Base-by-base conservation (phyloP, 2,113 vertebrate species). In the Chaenocephalus aceratus region DNA sequence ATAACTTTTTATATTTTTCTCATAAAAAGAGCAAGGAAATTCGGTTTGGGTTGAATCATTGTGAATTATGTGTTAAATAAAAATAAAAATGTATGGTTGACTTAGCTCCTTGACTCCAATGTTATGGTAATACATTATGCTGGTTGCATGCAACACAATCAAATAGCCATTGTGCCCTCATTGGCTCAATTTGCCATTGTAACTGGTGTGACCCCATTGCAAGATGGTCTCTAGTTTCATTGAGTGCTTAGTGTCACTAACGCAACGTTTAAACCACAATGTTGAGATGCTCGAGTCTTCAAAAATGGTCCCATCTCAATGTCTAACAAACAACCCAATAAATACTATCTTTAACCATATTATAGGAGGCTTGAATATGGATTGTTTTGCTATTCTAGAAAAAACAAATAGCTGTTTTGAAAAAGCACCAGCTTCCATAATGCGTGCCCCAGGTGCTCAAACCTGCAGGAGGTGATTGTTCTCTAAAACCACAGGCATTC, bases 391-490 rank as follows among this genome's bases (percentile, higher is more conserved):
- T 41, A 44, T 59, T 13, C 15, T 18, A 14, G 62, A 68, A 48
- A 68, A 67, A 63, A 61, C 66, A 75, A 44, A 53, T 12, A 45
- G 54, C n/a, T 61, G 11, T 60, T 76, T 11, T 60, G 30, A 12
- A 34, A 14, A 57, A 62, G 52, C 70, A 65, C 30, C 30, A 58
- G 69, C 34, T 16, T 53, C 46, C 70, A 69, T 23, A 54, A 49
- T 57, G 63, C 44, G 68, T 56, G 58, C 67, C 36, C 52, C 69
- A 52, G 62, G 49, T 48, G 26, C 45, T 69, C 21, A 58, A 23
- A 72, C 36, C 77, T n/a, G 56, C 67, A 73, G 75, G 71, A 64
- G 77, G 16, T 10, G 63, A 78, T 68, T 58, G 54, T 83, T 70
- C 53, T 54, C 56, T 58, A 69, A 65, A 69, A 61, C 69, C 75